Evolutionary conservation across 2,888 invertebrate species (phyloP).

Genomic region (Euzophera pinguis): DNA sequence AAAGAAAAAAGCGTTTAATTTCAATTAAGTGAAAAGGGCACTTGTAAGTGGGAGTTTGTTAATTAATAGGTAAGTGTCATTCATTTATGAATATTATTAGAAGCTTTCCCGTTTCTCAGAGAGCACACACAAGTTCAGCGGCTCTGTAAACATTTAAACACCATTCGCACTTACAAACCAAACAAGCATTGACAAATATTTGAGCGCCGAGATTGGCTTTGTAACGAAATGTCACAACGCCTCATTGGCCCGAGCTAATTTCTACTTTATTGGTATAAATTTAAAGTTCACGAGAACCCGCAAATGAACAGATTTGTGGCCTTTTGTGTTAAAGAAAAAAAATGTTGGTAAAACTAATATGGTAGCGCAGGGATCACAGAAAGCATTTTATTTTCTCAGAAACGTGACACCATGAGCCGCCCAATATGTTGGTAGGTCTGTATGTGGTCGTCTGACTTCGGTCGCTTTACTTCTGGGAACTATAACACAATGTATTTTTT

Average conservation of each 20-base stretch:
- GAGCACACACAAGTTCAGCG: constrained; percentile 66
- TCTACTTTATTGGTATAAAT: constrained; percentile 38
- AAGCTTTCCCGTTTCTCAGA: constrained; percentile 42
- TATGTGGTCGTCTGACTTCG: constrained; percentile 26
- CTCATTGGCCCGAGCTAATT: constrained; percentile 41
- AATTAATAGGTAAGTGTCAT: constrained; percentile 53
- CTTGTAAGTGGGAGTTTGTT: not conserved
- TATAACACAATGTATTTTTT: not conserved
- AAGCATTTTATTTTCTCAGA: constrained; percentile 66
- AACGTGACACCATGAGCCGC: constrained; percentile 42
- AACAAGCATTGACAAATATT: constrained; percentile 75
- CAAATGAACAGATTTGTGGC: constrained; percentile 27
- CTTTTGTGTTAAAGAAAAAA: constrained; percentile 37
- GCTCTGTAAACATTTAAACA: constrained; percentile 73
- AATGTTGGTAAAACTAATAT: constrained; percentile 63
- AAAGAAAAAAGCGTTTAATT: too few relatives aligned
- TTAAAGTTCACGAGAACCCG: constrained; percentile 41
- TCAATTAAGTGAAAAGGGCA: too few relatives aligned
- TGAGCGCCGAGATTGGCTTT: constrained; percentile 64
- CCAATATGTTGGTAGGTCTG: constrained; percentile 31
- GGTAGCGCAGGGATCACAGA: constrained; percentile 57
- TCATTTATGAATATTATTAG: constrained; percentile 66
- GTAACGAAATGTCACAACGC: constrained; percentile 49
- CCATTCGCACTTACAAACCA: constrained; percentile 78
- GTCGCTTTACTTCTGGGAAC: constrained; percentile 23